Percentiles rank a stretch among this genome's conserved stretches.
These are phyloP conservation scores for Sprattus sprattus DNA, from an alignment of 2,113 vertebrate species.

Conservation along the genomic window DNA sequence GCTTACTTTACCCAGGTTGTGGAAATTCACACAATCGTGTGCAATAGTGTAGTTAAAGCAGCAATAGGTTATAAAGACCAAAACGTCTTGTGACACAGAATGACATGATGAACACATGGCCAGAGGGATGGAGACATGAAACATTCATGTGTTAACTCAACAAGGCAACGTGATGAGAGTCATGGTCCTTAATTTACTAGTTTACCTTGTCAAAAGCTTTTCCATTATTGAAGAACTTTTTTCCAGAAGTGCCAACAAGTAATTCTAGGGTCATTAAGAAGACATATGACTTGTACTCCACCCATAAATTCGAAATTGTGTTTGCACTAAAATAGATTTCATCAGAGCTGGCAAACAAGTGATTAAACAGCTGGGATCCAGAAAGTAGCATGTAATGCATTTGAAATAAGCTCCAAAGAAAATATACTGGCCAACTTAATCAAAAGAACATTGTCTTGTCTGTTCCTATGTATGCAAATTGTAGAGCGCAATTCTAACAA, in stretches of 20 bases:
- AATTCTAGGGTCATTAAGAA: not conserved
- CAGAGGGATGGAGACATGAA: too few species aligned
- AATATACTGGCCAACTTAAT: constrained; percentile 32
- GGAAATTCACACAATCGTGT: not conserved
- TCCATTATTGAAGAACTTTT: not conserved
- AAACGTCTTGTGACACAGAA: not conserved
- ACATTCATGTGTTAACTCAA: too few species aligned
- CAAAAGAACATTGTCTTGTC: constrained; percentile 24
- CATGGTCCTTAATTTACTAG: too few species aligned
- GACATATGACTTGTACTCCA: not conserved
- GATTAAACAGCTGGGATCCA: constrained; percentile 39
- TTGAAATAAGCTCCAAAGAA: constrained; percentile 19
- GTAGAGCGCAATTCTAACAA: constrained; percentile 28
- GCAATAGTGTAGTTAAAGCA: not conserved
- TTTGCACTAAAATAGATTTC: not conserved
- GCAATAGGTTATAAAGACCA: too few species aligned
- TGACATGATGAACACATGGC: not conserved
- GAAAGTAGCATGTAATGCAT: constrained; percentile 36
- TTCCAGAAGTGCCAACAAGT: not conserved
- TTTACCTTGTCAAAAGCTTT: not conserved
- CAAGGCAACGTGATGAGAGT: not conserved
- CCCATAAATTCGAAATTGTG: not conserved
- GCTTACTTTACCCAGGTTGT: not conserved
- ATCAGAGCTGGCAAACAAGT: not conserved
- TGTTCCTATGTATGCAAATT: constrained; percentile 28